Conservation (phyloP, 2,888 invertebrate genomes). For the Cantharis rustica region DNA sequence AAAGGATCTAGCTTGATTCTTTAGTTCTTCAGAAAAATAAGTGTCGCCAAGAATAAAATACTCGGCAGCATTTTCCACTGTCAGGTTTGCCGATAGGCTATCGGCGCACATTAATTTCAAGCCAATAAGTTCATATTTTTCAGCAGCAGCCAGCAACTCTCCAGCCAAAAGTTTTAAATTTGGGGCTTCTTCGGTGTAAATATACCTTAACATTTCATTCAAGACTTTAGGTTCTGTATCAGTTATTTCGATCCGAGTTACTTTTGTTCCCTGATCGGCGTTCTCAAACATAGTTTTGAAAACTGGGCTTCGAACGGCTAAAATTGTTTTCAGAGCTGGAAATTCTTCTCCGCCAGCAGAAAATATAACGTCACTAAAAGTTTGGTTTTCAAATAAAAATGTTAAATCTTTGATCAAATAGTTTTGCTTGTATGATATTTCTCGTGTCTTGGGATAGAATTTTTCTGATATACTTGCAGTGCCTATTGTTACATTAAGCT, state of each 20-base stretch:
- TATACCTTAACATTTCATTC: not conserved
- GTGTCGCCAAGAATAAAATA: not conserved
- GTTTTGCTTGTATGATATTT: slow-evolving; percentile 61
- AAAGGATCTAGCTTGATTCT: not conserved
- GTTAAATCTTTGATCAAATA: slow-evolving; percentile 94
- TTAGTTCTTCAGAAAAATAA: not conserved
- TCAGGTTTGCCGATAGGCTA: not conserved
- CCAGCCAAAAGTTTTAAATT: not conserved
- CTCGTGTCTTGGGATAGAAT: slow-evolving; percentile 92
- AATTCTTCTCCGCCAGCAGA: slow-evolving; percentile 89
- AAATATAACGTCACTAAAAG: slow-evolving; percentile 96
- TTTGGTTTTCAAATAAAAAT: slow-evolving; percentile 93
- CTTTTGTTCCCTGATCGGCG: not conserved
- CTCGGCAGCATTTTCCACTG: not conserved
- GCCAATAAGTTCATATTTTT: not conserved
- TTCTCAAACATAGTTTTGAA: not conserved
- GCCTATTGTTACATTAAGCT: slow-evolving; percentile 97
- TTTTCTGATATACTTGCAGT: slow-evolving; percentile 99
- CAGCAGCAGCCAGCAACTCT: not conserved
- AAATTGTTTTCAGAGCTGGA: slow-evolving; percentile 96
- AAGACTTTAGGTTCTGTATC: not conserved
- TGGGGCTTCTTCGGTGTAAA: not conserved
- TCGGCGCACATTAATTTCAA: not conserved
- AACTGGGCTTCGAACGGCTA: slow-evolving; percentile 70
- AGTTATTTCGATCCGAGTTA: not conserved